phyloP scores from a whole-genome alignment of 2,888 invertebrate genomes.

The Macrosiphum euphorbiae region DNA sequence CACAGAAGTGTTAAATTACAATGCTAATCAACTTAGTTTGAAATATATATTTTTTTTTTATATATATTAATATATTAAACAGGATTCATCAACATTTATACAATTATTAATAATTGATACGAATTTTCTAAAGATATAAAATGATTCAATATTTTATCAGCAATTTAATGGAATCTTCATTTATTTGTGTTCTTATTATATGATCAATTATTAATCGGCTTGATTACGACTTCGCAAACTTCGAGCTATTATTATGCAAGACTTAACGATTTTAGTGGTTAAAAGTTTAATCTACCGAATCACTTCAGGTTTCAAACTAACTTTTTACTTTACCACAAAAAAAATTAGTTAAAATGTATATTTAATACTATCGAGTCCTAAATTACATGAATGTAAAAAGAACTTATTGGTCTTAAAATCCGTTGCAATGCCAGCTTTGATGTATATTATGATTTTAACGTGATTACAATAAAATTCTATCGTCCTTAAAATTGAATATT shows the following conservation, averaged over 20 bases:
- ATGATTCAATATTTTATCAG: not conserved
- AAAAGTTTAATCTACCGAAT: slow-evolving; percentile 14
- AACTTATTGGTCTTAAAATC: not conserved
- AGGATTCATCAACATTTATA: not conserved
- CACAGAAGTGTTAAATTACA: not conserved
- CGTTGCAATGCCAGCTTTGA: not conserved
- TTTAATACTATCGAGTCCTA: not conserved
- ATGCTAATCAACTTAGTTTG: not conserved
- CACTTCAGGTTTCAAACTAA: not conserved
- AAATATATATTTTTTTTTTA: not conserved
- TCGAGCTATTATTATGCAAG: not conserved
- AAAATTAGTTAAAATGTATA: not conserved
- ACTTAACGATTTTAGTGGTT: slow-evolving; percentile 9
- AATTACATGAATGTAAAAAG: not conserved
- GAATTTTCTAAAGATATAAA: not conserved
- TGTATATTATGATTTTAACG: not conserved
- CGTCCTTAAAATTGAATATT: not conserved
- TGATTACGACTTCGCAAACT: not conserved
- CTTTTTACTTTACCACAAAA: not conserved
- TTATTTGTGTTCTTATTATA: not conserved
- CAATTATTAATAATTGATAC: not conserved
- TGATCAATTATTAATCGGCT: not conserved
- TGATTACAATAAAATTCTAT: not conserved
- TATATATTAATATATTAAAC: not conserved
- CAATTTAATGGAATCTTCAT: not conserved